These are phyloP conservation scores for Pyrocoelia pectoralis DNA, from an alignment of 2,888 invertebrate species.

Conservation along the genomic window DNA sequence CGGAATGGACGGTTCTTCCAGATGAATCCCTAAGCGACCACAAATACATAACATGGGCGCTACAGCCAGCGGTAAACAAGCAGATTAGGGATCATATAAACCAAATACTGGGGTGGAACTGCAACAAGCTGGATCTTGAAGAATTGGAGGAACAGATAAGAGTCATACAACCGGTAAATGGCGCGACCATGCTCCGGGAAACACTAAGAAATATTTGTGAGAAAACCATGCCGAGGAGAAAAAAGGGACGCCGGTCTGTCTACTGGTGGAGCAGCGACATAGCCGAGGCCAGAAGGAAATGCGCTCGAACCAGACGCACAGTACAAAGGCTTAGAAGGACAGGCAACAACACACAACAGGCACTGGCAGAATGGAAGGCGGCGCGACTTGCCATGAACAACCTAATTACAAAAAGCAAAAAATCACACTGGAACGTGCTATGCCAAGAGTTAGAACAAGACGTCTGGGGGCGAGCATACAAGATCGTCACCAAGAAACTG, in stretches of 20 bases:
- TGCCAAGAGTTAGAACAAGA: too few species aligned
- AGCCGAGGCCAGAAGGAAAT: neutral
- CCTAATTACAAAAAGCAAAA: too few species aligned
- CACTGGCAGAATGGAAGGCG: neutral
- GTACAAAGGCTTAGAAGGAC: neutral
- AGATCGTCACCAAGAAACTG: neutral
- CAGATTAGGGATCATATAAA: too few species aligned
- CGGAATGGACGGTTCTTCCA: neutral
- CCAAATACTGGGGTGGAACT: neutral
- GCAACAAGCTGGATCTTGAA: neutral
- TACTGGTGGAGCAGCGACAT: neutral
- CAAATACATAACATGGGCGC: neutral
- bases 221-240: neutral
- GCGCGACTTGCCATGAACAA: neutral
- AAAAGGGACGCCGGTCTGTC: neutral
- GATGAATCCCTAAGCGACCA: neutral
- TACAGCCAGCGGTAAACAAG: too few species aligned
- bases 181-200: too few species aligned
- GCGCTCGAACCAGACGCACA: neutral
- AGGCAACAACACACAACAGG: neutral
- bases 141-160: neutral
- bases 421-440: too few species aligned
- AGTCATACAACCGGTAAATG: too few species aligned
- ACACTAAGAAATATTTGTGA: neutral
- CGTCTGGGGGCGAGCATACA: neutral